Evolutionary conservation across 2,888 invertebrate species (phyloP), one percentile per base, ranked within the genome.

Genomic region (Scaptomyza cyrtandrae): DNA sequence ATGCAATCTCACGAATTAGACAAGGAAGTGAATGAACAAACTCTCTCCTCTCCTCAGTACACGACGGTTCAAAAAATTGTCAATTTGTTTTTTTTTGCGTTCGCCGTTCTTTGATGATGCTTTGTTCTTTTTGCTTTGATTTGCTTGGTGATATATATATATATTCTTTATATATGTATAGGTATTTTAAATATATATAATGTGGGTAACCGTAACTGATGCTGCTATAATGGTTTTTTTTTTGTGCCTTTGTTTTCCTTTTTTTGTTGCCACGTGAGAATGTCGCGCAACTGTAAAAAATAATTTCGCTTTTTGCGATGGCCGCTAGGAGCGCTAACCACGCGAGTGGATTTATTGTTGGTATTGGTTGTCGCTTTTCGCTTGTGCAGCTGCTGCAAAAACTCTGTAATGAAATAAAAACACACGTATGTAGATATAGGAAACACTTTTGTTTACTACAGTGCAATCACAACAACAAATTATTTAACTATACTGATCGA

Each of bases 1-100:
- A 87, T 86, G 73, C 80, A 80, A 81, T 86, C 88, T 90, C 89
- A 86, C 88, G 88, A 90, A 90, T 89, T 75, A 78, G 69, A 72
- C 70, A 68, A 86, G 59, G 58, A 71, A 80, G 49, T 63, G 43
- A 58, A 63, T 73, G 52, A 59, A 63, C 39, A 60, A 68, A 45
- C 44, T 59, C 57, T 35, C 50, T 72, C 43, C 46, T 54, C 68
- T 59, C 50, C 56, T 59, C 67, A 64, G 56, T 55, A 59, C 27
- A 29, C 33, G 10, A 50, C n/a, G 13, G 24, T 24, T 27, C 13
- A 13, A 16, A 35, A 55, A 75, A 70, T 70, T 39, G 46, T 66
- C 58, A 67, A 50, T 35, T 35, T 24, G 6, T 10, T n/a, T 49
- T 35, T 35, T 49, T 33, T 33, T 49, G 10, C 1, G 49, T 33